A percentile compares a stretch with the other conserved stretches of the same genome.
Conservation (phyloP, 2,113 vertebrate species). For the Monarcha castaneiventris region DNA sequence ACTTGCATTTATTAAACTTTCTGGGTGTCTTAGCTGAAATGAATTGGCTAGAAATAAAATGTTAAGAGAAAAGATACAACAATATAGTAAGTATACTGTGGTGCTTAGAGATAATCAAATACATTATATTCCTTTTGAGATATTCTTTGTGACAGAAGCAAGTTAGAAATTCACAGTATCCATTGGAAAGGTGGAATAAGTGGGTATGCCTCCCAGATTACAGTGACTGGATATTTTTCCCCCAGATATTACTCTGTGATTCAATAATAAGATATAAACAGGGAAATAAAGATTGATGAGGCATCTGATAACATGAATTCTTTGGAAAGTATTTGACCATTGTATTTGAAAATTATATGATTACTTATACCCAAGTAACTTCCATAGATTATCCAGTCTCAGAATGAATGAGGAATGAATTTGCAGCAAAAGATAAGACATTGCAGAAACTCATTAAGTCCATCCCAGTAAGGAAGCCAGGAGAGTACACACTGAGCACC, state of each 20-base stretch:
- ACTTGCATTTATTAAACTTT: background rate
- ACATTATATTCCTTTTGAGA: background rate
- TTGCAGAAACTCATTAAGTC: background rate
- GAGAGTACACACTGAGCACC: background rate
- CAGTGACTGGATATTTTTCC: background rate
- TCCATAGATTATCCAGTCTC: background rate
- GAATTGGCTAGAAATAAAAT: background rate
- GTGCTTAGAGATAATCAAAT: background rate
- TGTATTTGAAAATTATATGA: background rate
- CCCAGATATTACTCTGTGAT: background rate
- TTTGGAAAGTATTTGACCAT: background rate
- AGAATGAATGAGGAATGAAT: background rate
- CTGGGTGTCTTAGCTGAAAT: background rate
- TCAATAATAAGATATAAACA: background rate
- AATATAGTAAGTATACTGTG: background rate
- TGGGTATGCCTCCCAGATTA: background rate
- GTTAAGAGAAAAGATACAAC: background rate
- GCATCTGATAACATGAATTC: background rate
- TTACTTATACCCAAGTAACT: background rate
- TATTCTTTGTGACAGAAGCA: background rate
- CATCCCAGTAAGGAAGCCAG: background rate
- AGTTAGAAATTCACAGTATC: background rate
- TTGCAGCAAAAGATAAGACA: background rate
- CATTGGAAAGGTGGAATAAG: background rate
- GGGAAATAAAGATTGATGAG: background rate